Evolutionary conservation across 2,113 vertebrate species (phyloP), one percentile per base, ranked within the genome.

Genomic region (Aleadryas rufinucha): DNA sequence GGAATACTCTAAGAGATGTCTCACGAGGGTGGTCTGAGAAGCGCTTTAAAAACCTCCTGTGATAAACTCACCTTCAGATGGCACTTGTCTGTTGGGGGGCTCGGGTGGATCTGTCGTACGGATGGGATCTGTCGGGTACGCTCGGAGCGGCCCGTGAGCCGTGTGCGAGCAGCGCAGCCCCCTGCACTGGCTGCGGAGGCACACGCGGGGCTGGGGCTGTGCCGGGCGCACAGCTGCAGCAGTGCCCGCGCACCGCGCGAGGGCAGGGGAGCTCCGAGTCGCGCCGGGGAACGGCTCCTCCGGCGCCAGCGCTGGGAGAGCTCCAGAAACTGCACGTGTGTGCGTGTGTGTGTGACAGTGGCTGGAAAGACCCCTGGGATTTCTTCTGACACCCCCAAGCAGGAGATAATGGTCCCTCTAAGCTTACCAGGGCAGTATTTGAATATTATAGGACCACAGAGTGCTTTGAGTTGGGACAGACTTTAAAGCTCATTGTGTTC

Each of bases 251-350:
- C 42, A 66, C 96, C 96, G 26, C 87, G 23, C 1, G 91, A 81
- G 96, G 96, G 96, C 96, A 74, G 95, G 78, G 93, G 3, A 78
- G 89, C 72, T 87, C 84, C 89, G 78, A 39, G 60, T 31, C 71
- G 71, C 75, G 63, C 26, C 33, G 20, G 57, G 42, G 35, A 56
- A 0, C 15, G 20, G 49, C 57, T 78, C 18, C 69, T 31, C 30
- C 35, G 23, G 59, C 31, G 16, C 7, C 69, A 3, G 17, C 6
- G 17, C 10, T 15, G 6, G 9, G 10, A 47, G 59, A 22, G 19
- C 41, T 30, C 0, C 13, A 1, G 5, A 2, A 37, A 2, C 39
- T 0, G 2, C 15, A 2, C 8, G 18, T 4, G 12, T 9, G 3
- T 6, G 10, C 10, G 9, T 4, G 10, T 21, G 3, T 4, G 10